Base-by-base conservation (phyloP, 2,888 invertebrate species). In the Gonocerus acuteangulatus region DNA sequence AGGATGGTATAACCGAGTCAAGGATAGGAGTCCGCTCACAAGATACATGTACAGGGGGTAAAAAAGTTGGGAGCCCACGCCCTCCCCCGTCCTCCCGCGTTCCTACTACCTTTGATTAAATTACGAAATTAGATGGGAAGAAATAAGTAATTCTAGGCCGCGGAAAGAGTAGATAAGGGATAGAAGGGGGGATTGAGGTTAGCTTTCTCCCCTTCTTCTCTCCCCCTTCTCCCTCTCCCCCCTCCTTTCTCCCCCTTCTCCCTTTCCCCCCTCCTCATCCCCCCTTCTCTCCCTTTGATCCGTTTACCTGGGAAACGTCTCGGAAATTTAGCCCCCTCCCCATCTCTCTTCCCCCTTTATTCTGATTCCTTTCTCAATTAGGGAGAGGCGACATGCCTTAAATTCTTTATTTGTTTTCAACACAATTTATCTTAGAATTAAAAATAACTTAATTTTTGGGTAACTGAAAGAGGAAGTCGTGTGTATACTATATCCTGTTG, bases 281-380 rank as follows among this genome's bases (percentile, higher is more conserved):
- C n/a, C n/a, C n/a, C n/a, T n/a, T n/a, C n/a, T n/a, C n/a, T 52
- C 21, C 52, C 52, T 52, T 52, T 52, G 52, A 52, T 52, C 52
- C 52, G 52, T 52, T 52, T 52, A 52, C 52, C 52, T 52, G 52
- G 52, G 52, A 52, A 52, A 52, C 39, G 52, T 52, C 52, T 52
- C 23, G 52, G 52, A 52, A 52, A 52, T 52, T 52, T 52, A 27
- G 19, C 13, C 49, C 13, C 48, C 23, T 2, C 32, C 11, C 34
- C 34, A 1, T 19, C 49, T 32, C 48, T 13, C 2, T 27, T 6
- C 27, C n/a, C 51, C 39, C 39, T 52, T 52, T 52, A 52, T 52
- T 52, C 52, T 52, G 42, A 52, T 52, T 52, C 52, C 52, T 52
- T 52, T 52, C 52, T 42, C 19, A 52, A 52, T 52, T 52, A 52